These are phyloP conservation scores for Xiphorhynchus elegans DNA, from an alignment of 2,113 vertebrate species.

Conservation along the genomic window DNA sequence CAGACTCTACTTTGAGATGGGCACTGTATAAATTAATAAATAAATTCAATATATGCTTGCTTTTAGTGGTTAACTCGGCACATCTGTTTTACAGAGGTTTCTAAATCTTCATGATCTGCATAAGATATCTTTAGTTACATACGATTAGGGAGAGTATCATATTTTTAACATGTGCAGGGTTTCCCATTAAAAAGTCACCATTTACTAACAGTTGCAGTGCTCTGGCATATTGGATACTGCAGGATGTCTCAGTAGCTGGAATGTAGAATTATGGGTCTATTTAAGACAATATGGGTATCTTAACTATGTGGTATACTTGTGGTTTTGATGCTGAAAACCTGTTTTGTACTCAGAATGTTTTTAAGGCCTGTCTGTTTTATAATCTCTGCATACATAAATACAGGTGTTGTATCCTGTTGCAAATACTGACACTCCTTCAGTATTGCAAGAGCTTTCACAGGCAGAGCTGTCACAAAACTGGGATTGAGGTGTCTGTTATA, in stretches of 20 bases:
- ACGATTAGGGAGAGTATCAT: slow-evolving; percentile 7
- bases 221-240: not conserved
- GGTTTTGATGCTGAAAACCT: not conserved
- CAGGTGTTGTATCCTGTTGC: not conserved
- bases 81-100: slow-evolving; percentile 37
- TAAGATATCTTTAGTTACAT: slow-evolving; percentile 15
- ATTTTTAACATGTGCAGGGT: slow-evolving; percentile 35
- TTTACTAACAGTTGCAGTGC: not conserved
- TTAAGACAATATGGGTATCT: not conserved
- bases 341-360: not conserved
- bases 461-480: not conserved
- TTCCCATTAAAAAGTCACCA: not conserved
- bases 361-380: not conserved
- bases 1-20: slow-evolving; percentile 32
- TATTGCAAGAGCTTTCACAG: not conserved
- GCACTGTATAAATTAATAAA: slow-evolving; percentile 55
- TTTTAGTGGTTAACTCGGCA: slow-evolving; percentile 11
- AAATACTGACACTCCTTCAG: not conserved
- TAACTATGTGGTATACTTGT: not conserved
- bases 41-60: slow-evolving; percentile 32
- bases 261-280: slow-evolving; percentile 5
- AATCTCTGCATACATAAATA: not conserved
- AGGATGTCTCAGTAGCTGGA: not conserved
- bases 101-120: slow-evolving; percentile 40
- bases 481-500: fast-evolving